Evolutionary conservation across 2,888 invertebrate genomes (phyloP), one percentile per base, ranked within the genome.

Genomic region (Augochlorella aurata): DNA sequence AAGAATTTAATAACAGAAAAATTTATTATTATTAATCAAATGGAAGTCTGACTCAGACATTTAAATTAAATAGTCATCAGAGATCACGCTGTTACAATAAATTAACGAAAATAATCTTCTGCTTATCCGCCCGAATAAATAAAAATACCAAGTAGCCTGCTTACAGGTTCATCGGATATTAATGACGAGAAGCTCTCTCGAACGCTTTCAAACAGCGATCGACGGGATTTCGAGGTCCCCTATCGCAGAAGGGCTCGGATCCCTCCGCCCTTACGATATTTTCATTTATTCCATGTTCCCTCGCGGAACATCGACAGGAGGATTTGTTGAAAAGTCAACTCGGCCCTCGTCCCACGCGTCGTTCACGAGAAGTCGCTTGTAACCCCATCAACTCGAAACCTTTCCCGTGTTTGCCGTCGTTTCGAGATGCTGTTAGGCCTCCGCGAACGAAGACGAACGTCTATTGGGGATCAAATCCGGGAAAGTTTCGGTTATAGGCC

Each of bases 371-470:
- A 45, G 58, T 85, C 74, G 75, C 82, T 80, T 74, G 75, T 77
- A 74, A 77, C 52, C 77, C 82, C 84, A 86, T 85, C 74, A 85
- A 80, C 79, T 54, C 71, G 81, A 90, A 89, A 87, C 84, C 87
- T 83, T 84, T 88, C 75, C 79, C 86, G 58, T 87, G 84, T 89
- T 81, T 79, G 71, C 52, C 74, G 74, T 80, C 78, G 88, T 89
- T 84, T 82, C 83, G 85, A 71, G 79, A 76, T 75, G 18, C 45
- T 38, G 10, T 65, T 44, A 63, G 16, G 18, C 38, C 16, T n/a
- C 24, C 52, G 16, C 52, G 29, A 45, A 68, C 73, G 50, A 65
- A 74, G 45, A 77, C 73, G 54, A 71, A 81, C 61, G 49, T 29
- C 63, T 63, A 29, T 54, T 29, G 58, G 54, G 58, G 58, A 61